These are phyloP conservation scores for Montipora capitata DNA, from an alignment of 92 coral and sea anemone genomes.

Conservation along the genomic window DNA sequence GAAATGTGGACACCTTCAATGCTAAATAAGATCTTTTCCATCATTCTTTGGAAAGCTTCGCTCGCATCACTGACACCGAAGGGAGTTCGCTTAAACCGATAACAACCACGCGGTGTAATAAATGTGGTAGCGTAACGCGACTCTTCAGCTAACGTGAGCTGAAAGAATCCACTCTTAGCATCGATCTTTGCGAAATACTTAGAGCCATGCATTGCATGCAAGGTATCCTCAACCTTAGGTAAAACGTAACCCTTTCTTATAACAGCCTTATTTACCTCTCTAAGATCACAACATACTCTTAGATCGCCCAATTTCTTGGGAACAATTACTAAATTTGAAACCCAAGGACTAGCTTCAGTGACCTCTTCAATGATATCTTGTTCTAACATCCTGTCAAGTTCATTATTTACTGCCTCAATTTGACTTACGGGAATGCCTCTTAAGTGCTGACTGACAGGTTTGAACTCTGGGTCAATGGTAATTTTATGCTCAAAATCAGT, in stretches of 20 bases:
- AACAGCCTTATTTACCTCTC: slow-evolving; percentile 63
- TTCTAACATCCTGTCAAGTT: slow-evolving; percentile 50
- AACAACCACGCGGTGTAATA: slow-evolving; percentile 23
- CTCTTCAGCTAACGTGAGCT: slow-evolving; percentile 35
- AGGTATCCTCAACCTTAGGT: slow-evolving; percentile 69
- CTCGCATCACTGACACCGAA: slow-evolving; percentile 63
- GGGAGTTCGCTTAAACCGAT: slow-evolving; percentile 60
- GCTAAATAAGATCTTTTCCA: slow-evolving; percentile 33
- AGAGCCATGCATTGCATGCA: slow-evolving; percentile 57
- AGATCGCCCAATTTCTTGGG: slow-evolving; percentile 55
- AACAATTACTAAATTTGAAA: neutral
- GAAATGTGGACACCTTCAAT: slow-evolving; percentile 10
- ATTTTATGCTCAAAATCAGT: neutral
- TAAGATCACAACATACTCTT: slow-evolving; percentile 54
- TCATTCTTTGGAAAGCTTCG: slow-evolving; percentile 69
- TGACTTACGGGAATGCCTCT: slow-evolving; percentile 56
- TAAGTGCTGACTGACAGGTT: slow-evolving; percentile 19
- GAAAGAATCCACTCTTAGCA: slow-evolving; percentile 31
- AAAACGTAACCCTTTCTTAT: slow-evolving; percentile 61
- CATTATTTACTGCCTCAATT: slow-evolving; percentile 62
- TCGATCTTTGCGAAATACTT: slow-evolving; percentile 30
- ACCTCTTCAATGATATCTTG: too few species aligned
- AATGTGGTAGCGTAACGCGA: neutral
- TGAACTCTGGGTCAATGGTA: too few species aligned
- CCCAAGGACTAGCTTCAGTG: too few species aligned